phyloP scores from a whole-genome alignment of 2,888 invertebrate species.

The Luperina testacea region DNA sequence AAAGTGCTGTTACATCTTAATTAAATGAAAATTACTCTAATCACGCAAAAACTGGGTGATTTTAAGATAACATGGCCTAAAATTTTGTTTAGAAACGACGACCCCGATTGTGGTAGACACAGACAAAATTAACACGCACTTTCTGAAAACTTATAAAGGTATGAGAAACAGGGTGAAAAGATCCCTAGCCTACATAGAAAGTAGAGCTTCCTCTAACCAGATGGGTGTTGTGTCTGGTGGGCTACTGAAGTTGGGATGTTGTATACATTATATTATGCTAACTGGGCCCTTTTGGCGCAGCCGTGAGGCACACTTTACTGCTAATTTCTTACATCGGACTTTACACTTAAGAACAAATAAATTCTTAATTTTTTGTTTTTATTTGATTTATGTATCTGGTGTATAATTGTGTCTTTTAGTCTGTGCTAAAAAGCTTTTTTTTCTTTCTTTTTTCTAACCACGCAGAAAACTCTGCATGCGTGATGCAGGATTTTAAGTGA shows the following conservation, averaged over 20 bases:
- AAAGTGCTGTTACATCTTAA: constrained; percentile 21
- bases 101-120: neutral
- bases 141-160: neutral
- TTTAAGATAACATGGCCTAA: constrained; percentile 23
- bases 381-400: too few relatives aligned
- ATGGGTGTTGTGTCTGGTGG: neutral
- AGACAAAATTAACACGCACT: neutral
- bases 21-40: constrained; percentile 3
- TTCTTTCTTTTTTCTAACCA: too few relatives aligned
- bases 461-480: neutral
- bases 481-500: neutral
- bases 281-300: too few relatives aligned
- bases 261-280: too few relatives aligned
- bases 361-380: too few relatives aligned
- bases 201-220: neutral
- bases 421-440: too few relatives aligned
- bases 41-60: constrained; percentile 10
- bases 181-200: neutral
- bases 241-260: too few relatives aligned
- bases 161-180: neutral
- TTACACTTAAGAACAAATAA: too few relatives aligned
- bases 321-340: too few relatives aligned
- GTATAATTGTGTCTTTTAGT: too few relatives aligned
- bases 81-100: neutral
- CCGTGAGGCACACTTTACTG: too few relatives aligned